A percentile compares a stretch with the other conserved stretches of the same genome.
These are phyloP conservation scores for Protobothrops mucrosquamatus DNA, from an alignment of 2,113 vertebrate species.

Conservation along the genomic window DNA sequence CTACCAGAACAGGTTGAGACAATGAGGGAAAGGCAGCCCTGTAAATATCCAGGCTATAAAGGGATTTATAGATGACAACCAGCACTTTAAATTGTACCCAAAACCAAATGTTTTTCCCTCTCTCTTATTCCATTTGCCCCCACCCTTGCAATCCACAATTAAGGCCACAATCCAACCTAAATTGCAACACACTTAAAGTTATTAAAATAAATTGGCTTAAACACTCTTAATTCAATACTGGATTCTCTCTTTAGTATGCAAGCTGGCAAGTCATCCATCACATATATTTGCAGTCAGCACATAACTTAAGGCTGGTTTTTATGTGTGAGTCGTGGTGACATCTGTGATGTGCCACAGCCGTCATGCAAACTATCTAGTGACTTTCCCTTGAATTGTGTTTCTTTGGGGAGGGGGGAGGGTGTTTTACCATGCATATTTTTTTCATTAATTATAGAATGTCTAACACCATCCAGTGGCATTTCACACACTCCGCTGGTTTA, in stretches of 20 bases:
- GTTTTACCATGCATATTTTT: not conserved
- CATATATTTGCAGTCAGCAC: not conserved
- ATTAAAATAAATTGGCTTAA: conserved; percentile 11
- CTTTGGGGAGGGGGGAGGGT: not conserved
- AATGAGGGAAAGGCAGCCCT: not conserved
- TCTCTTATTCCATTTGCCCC: not conserved
- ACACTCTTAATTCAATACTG: not conserved
- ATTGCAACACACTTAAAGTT: not conserved
- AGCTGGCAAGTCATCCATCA: not conserved
- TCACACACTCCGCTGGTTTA: not conserved
- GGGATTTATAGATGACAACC: not conserved
- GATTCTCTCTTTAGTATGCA: not conserved
- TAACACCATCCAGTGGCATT: not conserved
- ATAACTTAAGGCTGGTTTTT: not conserved
- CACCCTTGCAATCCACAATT: not conserved
- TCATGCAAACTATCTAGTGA: not conserved
- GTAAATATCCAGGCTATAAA: not conserved
- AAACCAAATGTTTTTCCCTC: not conserved
- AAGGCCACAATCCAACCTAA: not conserved
- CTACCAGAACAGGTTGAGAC: not conserved
- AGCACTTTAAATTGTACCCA: not conserved
- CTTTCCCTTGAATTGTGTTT: not conserved
- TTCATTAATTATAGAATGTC: not conserved
- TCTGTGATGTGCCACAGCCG: not conserved
- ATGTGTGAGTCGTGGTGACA: not conserved